Evolutionary conservation across 2,113 vertebrate species (phyloP), one percentile per base, ranked within the genome.

Genomic region (Rynchops niger): DNA sequence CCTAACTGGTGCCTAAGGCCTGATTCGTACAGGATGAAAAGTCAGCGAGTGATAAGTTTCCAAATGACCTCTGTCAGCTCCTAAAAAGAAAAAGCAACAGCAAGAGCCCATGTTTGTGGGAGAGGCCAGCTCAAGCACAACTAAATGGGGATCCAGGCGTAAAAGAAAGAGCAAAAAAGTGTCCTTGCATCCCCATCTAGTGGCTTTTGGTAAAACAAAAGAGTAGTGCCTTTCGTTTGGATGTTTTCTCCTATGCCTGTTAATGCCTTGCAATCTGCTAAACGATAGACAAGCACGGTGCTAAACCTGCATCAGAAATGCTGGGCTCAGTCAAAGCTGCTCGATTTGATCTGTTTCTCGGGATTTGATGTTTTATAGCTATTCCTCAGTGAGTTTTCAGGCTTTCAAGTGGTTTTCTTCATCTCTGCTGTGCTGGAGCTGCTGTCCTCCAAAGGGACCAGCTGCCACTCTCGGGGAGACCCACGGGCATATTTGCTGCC

Each of bases 151-250:
- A 83, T 32, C 56, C 13, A 19, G 18, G 19, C 0, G 1, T 15
- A 15, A 56, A n/a, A 9, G 13, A 6, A n/a, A 3, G 38, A 93
- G 15, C 23, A 47, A 61, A 93, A 96, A 83, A 38, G 12, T 14
- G 80, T 94, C 88, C 90, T 88, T 50, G 53, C 66, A 97, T 55
- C 95, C 66, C 97, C 97, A 96, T 69, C 97, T 97, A 96, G 96
- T 93, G 97, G 95, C 52, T 53, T 50, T 59, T 15, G 34, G 29
- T 40, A 27, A 93, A 90, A 86, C 30, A n/a, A 26, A 34, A 5
- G 47, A 8, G 20, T 1, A 6, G 43, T 8, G 40, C n/a, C 25
- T 32, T 56, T 30, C 8, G 2, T 21, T 13, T 4, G 49, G 17
- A 5, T 16, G 0, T 3, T 36, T 40, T 34, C 43, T 72, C 26